These are phyloP conservation scores for Oxyteleia sp. DNA, from an alignment of 2,888 invertebrate species.

Conservation along the genomic window DNA sequence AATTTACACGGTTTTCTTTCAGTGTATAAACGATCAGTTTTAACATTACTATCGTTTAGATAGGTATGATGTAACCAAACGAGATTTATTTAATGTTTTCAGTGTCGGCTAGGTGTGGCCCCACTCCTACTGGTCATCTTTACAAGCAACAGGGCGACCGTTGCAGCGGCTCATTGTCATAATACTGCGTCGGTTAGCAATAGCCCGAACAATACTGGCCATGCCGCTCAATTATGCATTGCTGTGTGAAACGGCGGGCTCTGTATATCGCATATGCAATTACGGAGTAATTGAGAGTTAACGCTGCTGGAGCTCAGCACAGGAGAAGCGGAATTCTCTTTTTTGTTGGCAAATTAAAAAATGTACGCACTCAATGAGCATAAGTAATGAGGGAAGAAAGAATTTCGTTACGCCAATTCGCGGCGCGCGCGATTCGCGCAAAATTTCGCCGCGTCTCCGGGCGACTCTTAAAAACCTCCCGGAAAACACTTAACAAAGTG, in stretches of 20 bases:
- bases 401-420: too few species aligned
- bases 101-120: conserved; percentile 30
- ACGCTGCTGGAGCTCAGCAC: conserved; percentile 47
- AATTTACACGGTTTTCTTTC: too few species aligned
- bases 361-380: conserved; percentile 14
- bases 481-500: too few species aligned
- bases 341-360: conserved; percentile 44
- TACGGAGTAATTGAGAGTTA: conserved; percentile 69
- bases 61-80: conserved; percentile 23
- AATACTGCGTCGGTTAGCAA: conserved; percentile 64
- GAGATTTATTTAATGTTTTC: conserved; percentile 48
- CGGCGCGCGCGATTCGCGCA: too few species aligned
- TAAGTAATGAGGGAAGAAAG: conserved; percentile 9
- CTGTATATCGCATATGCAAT: conserved; percentile 66
- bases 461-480: too few species aligned
- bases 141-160: conserved; percentile 66
- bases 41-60: too few species aligned
- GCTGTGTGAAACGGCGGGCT: conserved; percentile 59
- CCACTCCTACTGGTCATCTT: conserved; percentile 58
- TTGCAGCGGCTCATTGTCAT: conserved; percentile 66
- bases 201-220: conserved; percentile 69
- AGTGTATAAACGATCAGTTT: too few species aligned
- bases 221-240: conserved; percentile 71
- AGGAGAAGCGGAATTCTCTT: conserved; percentile 40
- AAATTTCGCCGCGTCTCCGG: too few species aligned